Base-by-base conservation (phyloP, 2,797 vertebrate species). In the Lepilemur ruficaudatus region DNA sequence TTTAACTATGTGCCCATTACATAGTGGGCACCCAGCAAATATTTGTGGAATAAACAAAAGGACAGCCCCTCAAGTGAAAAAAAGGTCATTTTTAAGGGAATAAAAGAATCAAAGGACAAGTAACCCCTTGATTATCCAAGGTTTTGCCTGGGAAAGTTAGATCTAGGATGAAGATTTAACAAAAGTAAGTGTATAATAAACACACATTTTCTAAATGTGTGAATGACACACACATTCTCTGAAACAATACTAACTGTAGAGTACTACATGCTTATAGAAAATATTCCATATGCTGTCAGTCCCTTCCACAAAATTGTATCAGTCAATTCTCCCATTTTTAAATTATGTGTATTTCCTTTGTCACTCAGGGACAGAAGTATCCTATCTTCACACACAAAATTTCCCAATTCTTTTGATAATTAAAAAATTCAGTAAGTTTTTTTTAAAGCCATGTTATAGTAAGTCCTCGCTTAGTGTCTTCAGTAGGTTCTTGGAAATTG, bases 361-460 rank as follows among this genome's bases (percentile, higher is more conserved):
- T 50, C 61, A 48, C 38, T 32, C 20, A 75, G 22, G 30, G 52
- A 81, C 46, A 86, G 80, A 92, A 67, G 25, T 52, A 55, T 18
- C 76, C 72, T 76, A 11, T 38, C 23, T 55, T 72, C 41, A 78
- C 1, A 67, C 8, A 94, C 70, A 20, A 93, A 67, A 17, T 73
- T 91, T 93, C 41, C 50, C 65, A 8, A 86, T 79, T 91, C 52
- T 23, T 93, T 63, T 83, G 35, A 93, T 63, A n/a, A 85, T 76
- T 76, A 85, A 93, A 88, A 52, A 92, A 67, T 81, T 67, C 35
- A 59, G 15, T 43, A 55, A 50, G 10, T 72, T 73, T 50, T 50
- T 82, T 57, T 43, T 18, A 46, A 85, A 94, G 25, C 52, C 43
- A 4, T 59, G 86, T 78, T 41, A 38, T 35, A 69, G 4, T 69